phyloP scores from a whole-genome alignment of 2,888 invertebrate species.

The Andrena hattorfiana region DNA sequence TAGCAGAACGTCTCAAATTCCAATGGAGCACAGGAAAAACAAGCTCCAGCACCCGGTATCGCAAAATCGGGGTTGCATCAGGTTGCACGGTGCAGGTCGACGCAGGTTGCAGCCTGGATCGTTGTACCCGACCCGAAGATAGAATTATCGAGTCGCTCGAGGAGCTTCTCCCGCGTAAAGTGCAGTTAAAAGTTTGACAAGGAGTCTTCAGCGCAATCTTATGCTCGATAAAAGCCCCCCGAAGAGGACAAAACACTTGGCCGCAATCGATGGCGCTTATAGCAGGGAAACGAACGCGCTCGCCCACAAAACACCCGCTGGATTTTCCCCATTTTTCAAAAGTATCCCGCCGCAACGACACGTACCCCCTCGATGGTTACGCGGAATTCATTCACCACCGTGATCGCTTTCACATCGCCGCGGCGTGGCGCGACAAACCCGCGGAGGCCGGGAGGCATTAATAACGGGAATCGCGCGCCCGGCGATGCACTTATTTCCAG shows the following conservation, averaged over 20 bases:
- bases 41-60: neutral
- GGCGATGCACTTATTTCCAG: conserved; percentile 34
- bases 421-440: conserved; percentile 15
- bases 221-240: neutral
- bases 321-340: neutral
- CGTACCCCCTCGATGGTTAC: neutral
- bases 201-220: conserved; percentile 10
- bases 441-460: neutral
- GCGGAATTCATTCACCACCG: neutral
- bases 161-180: conserved; percentile 8
- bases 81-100: neutral
- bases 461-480: conserved; percentile 7
- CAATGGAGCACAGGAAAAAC: neutral
- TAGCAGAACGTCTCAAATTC: too few relatives aligned
- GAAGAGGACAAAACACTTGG: conserved; percentile 6
- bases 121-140: conserved; percentile 11
- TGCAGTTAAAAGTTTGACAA: conserved; percentile 15
- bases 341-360: too few relatives aligned
- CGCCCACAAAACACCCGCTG: too few relatives aligned
- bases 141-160: conserved; percentile 29
- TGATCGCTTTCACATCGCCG: conserved; percentile 1
- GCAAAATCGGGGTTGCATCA: neutral
- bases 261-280: neutral
- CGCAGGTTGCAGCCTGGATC: neutral
- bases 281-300: too few relatives aligned